Conservation (phyloP, 2,888 invertebrate genomes). For the Xanthorhoe spadicearia region DNA sequence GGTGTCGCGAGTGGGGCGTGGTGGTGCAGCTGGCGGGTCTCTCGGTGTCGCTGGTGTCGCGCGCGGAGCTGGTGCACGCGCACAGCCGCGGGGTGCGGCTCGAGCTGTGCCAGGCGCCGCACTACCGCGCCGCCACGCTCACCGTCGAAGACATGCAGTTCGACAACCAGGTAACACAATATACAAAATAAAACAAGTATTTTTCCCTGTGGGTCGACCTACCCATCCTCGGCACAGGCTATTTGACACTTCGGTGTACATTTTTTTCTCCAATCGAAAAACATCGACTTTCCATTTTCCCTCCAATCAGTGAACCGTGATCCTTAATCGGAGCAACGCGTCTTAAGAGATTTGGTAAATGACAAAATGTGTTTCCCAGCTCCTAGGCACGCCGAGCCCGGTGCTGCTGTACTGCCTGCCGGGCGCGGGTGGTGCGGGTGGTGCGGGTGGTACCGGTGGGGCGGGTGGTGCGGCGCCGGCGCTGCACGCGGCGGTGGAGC, state of each 20-base stretch:
- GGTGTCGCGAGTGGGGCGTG: constrained; percentile 85
- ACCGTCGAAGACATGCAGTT: constrained; percentile 93
- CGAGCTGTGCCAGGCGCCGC: constrained; percentile 78
- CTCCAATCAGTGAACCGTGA: too few species aligned
- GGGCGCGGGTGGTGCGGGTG: constrained; percentile 82
- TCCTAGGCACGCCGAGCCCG: constrained; percentile 93
- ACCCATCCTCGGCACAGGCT: too few species aligned
- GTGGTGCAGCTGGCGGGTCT: constrained; percentile 87
- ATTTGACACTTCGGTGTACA: too few species aligned
- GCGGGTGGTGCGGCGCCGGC: constrained; percentile 85
- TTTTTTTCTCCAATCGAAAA: too few species aligned
- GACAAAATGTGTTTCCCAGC: constrained; percentile 73
- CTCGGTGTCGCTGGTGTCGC: constrained; percentile 91
- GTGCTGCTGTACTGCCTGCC: constrained; percentile 91
- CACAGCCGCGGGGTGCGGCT: constrained; percentile 87
- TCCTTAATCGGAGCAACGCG: too few species aligned
- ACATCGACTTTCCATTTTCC: too few species aligned
- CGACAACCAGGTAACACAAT: constrained; percentile 93
- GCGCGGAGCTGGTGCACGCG: constrained; percentile 92
- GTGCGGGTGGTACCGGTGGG: constrained; percentile 92
- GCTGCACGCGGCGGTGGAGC: constrained; percentile 91
- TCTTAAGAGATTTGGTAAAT: too few species aligned
- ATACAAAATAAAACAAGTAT: too few species aligned
- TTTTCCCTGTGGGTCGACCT: too few species aligned
- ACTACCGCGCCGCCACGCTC: constrained; percentile 81